Evolutionary conservation across 2,888 invertebrate species (phyloP).

Genomic region (Chrysolina americana): DNA sequence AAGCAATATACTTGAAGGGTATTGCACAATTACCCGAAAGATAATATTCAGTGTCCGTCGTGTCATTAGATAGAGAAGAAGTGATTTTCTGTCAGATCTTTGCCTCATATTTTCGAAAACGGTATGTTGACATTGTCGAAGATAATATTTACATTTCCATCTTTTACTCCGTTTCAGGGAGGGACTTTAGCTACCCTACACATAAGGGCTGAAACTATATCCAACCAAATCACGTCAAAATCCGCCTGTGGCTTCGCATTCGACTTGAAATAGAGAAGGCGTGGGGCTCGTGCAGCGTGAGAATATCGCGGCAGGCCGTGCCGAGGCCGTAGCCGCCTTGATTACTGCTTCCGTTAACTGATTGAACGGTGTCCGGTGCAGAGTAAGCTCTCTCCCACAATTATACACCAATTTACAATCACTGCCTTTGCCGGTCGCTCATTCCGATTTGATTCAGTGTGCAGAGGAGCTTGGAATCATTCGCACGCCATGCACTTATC

Average conservation of each 20-base stretch:
- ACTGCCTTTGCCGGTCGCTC: conserved; percentile 55
- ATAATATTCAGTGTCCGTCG: no score
- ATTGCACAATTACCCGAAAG: no score
- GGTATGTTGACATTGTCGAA: no score
- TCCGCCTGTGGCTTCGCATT: conserved; percentile 11
- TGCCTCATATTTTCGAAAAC: no score
- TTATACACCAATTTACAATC: conserved; percentile 62
- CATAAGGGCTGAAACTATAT: conserved; percentile 3
- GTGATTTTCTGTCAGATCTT: no score
- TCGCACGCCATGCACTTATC: conserved; percentile 19
- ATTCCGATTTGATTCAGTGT: conserved; percentile 28
- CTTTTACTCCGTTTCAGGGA: background rate
- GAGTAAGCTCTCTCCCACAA: conserved; percentile 62
- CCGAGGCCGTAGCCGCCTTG: conserved; percentile 61
- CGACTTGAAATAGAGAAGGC: conserved; percentile 57
- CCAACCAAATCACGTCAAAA: background rate
- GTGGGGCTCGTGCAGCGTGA: conserved; percentile 69
- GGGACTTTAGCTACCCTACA: background rate
- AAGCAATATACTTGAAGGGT: no score
- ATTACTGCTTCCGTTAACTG: conserved; percentile 67
- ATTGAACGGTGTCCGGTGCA: conserved; percentile 58
- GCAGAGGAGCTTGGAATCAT: conserved; percentile 11
- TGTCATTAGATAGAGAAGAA: no score
- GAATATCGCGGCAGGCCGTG: conserved; percentile 62
- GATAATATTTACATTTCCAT: no score